phyloP scores from a whole-genome alignment of 1,140 invertebrate genomes.

The Varroa destructor region DNA sequence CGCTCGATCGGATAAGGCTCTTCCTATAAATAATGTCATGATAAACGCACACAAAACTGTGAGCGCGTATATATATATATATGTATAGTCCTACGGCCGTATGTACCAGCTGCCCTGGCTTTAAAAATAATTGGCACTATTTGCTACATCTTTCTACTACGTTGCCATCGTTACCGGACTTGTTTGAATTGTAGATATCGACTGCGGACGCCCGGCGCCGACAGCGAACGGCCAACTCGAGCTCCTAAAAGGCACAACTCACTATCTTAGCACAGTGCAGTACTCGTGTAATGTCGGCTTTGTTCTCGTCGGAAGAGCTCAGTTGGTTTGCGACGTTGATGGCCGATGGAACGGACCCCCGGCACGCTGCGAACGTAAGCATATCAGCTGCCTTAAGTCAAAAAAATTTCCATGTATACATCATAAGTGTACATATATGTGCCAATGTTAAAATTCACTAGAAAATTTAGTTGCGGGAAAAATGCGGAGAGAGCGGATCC shows the following conservation, averaged over 20 bases:
- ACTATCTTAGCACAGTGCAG: conserved; percentile 66
- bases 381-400: no score
- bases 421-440: neutral
- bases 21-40: no score
- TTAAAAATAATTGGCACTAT: neutral
- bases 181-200: conserved; percentile 51
- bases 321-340: conserved; percentile 76
- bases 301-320: conserved; percentile 62
- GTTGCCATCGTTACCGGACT: neutral
- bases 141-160: conserved; percentile 18
- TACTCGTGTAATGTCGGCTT: conserved; percentile 69
- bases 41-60: no score
- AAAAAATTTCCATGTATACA: neutral
- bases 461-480: no score
- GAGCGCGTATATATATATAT: no score
- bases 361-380: conserved; percentile 64
- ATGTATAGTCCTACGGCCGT: no score
- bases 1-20: no score
- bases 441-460: no score
- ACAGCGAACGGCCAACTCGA: conserved; percentile 66
- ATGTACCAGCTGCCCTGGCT: neutral
- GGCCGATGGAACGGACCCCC: conserved; percentile 85
- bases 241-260: conserved; percentile 65
- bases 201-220: conserved; percentile 73
- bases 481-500: no score